Evolutionary conservation across 1,140 invertebrate genomes (phyloP).

Genomic region (Sminthurides bifidus): DNA sequence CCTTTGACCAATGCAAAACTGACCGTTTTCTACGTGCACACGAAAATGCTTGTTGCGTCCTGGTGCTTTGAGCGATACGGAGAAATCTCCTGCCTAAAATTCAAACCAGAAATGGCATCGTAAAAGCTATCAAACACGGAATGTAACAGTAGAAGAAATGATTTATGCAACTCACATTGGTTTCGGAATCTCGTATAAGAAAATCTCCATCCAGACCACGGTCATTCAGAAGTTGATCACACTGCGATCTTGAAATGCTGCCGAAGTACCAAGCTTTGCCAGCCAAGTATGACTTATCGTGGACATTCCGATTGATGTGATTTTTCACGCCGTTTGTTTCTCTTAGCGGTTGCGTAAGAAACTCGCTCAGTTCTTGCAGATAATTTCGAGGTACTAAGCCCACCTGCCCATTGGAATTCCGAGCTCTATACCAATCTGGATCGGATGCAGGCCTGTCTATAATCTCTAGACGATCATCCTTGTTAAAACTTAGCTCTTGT

Average conservation of each 20-base stretch:
- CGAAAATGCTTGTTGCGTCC: conserved; percentile 98
- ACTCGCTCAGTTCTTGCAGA: conserved; percentile 59
- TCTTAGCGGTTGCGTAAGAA: conserved; percentile 67
- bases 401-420: conserved; percentile 76
- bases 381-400: conserved; percentile 88
- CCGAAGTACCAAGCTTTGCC: conserved; percentile 95
- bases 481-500: conserved; percentile 93
- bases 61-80: conserved; percentile 93
- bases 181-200: conserved; percentile 95
- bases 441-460: conserved; percentile 87
- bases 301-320: conserved; percentile 22
- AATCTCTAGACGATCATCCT: conserved; percentile 88
- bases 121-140: neutral
- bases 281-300: conserved; percentile 54
- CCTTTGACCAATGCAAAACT: conserved; percentile 94
- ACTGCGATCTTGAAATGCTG: conserved; percentile 82
- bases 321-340: conserved; percentile 35
- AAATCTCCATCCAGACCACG: conserved; percentile 95
- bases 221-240: conserved; percentile 85
- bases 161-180: conserved; percentile 63
- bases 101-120: neutral
- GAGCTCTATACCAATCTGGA: conserved; percentile 95
- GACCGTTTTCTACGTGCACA: conserved; percentile 84
- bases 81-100: conserved; percentile 87
- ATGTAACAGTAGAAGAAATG: neutral